Percentiles rank a stretch among this genome's conserved stretches.
phyloP scores from a whole-genome alignment of 2,888 invertebrate genomes.

The Mythimna lalbum region DNA sequence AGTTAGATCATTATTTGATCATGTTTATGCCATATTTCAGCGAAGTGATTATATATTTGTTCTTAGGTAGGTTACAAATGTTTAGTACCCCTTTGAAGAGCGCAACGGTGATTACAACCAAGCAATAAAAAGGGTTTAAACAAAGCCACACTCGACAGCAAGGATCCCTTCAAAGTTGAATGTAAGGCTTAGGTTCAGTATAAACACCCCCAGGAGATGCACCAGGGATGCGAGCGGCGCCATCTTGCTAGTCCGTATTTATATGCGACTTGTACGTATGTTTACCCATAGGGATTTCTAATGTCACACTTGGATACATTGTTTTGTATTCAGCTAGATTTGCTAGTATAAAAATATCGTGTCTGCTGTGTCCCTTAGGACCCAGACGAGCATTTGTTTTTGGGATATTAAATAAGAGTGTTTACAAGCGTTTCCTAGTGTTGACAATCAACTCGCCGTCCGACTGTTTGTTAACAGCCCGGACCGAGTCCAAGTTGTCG shows the following conservation, averaged over 20 bases:
- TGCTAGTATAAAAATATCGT: neutral
- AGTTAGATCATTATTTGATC: too few species aligned
- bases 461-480: too few species aligned
- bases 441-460: too few species aligned
- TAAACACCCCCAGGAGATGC: slow-evolving; percentile 47
- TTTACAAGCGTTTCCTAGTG: too few species aligned
- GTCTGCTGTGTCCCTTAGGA: too few species aligned
- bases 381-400: too few species aligned
- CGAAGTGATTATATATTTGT: neutral
- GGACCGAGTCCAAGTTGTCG: too few species aligned
- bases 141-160: slow-evolving; percentile 30
- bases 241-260: neutral
- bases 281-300: neutral
- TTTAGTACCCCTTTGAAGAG: neutral
- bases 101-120: slow-evolving; percentile 36
- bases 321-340: neutral
- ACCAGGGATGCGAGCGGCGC: neutral
- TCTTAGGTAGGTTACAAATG: neutral
- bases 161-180: slow-evolving; percentile 28
- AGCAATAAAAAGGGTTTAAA: slow-evolving; percentile 46
- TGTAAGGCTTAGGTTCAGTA: slow-evolving; percentile 34
- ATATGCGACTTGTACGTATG: neutral
- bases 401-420: too few species aligned
- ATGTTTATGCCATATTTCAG: neutral
- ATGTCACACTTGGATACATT: neutral